Evolutionary conservation across 1,140 invertebrate genomes (phyloP).

Genomic region (Vollenhovia emeryi): DNA sequence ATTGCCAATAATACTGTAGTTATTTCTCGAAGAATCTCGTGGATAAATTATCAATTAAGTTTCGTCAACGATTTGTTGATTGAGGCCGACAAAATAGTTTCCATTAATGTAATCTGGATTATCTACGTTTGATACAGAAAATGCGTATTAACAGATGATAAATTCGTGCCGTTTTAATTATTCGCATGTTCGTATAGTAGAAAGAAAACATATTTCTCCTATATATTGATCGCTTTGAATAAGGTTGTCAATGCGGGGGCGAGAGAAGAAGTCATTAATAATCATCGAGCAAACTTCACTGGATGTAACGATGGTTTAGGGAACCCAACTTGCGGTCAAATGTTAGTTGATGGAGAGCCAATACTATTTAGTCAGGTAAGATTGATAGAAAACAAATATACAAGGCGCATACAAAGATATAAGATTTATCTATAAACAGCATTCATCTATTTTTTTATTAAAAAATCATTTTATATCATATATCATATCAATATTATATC

Average conservation of each 20-base stretch:
- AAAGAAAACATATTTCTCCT: conserved; percentile 3
- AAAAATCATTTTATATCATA: conserved; percentile 7
- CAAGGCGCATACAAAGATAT: too few species aligned
- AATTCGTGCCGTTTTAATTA: not conserved
- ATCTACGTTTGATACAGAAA: conserved; percentile 25
- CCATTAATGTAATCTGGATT: not conserved
- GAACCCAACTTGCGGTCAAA: conserved; percentile 81
- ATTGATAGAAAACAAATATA: not conserved
- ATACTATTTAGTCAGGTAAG: conserved; percentile 82
- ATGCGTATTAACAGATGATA: conserved; percentile 2
- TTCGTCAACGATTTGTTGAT: not conserved
- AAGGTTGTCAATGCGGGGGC: conserved; percentile 83
- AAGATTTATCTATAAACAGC: not conserved
- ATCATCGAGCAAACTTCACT: conserved; percentile 78
- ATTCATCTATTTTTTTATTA: not conserved
- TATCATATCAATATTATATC: too few species aligned
- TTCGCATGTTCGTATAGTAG: not conserved
- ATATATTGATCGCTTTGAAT: conserved; percentile 59
- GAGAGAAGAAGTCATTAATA: conserved; percentile 83
- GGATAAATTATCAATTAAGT: conserved; percentile 12
- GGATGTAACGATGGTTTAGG: conserved; percentile 79
- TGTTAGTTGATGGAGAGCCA: conserved; percentile 77
- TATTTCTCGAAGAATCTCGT: not conserved
- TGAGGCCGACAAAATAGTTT: conserved; percentile 20
- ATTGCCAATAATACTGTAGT: not conserved